Percentiles rank a stretch among this genome's conserved stretches.
phyloP scores from a whole-genome alignment of 2,113 vertebrate genomes.

The Amblyornis subalaris region DNA sequence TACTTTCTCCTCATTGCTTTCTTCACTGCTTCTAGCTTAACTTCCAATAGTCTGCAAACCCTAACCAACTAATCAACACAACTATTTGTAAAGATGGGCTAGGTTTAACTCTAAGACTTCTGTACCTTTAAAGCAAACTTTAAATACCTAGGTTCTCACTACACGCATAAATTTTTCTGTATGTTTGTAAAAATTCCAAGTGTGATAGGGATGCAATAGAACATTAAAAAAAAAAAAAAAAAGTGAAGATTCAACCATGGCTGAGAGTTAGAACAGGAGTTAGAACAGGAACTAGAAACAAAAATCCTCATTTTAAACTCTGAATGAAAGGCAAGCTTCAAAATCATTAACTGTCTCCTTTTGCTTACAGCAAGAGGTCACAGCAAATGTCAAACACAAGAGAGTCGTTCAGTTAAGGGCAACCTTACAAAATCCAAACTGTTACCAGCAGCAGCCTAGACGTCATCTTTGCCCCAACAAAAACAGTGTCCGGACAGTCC shows the following conservation, averaged over 20 bases:
- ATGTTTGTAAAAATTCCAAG: background rate
- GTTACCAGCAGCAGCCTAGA: conserved; percentile 9
- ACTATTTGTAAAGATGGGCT: background rate
- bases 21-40: background rate
- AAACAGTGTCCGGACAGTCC: background rate
- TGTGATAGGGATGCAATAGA: background rate
- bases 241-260: background rate
- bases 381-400: conserved; percentile 48
- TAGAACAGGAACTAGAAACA: background rate
- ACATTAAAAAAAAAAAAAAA: background rate
- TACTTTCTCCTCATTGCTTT: background rate
- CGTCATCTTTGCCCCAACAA: background rate
- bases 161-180: background rate
- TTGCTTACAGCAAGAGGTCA: conserved; percentile 42
- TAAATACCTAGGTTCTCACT: background rate
- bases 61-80: background rate
- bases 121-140: background rate
- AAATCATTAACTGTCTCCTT: conserved; percentile 42
- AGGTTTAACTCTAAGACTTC: background rate
- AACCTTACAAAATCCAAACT: conserved; percentile 28
- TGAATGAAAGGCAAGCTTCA: conserved; percentile 6
- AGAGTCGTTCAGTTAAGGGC: conserved; percentile 25
- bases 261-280: background rate
- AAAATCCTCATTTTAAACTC: background rate
- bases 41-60: background rate